These are phyloP conservation scores for Tridacna crocea DNA, from an alignment of 2,888 invertebrate species.

Conservation along the genomic window DNA sequence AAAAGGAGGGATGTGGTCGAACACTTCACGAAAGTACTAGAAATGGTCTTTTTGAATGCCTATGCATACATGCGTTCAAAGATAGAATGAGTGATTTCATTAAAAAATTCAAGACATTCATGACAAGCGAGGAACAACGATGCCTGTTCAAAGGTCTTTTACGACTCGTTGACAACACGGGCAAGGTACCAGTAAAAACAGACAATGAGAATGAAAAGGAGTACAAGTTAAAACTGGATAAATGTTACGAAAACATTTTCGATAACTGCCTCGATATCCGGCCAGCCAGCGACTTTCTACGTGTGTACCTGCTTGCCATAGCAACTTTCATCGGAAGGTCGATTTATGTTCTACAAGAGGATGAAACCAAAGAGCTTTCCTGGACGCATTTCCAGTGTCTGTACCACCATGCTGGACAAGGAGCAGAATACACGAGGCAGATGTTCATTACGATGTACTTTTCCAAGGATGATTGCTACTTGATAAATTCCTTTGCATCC, in stretches of 20 bases:
- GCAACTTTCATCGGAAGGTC: not conserved
- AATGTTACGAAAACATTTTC: not conserved
- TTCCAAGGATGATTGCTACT: not conserved
- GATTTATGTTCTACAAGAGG: slow-evolving; percentile 5
- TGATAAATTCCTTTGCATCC: not conserved
- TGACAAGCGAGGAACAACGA: not conserved
- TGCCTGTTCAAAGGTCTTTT: slow-evolving; percentile 7
- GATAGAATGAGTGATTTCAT: not conserved
- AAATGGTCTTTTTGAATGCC: not conserved
- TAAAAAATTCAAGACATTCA: not conserved
- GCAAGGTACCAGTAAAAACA: not conserved
- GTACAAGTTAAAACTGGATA: not conserved
- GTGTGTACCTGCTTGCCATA: slow-evolving; percentile 7
- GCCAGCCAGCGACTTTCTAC: slow-evolving; percentile 7
- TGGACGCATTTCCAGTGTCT: slow-evolving; percentile 1
- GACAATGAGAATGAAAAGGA: not conserved
- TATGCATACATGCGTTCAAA: not conserved
- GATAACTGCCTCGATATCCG: not conserved
- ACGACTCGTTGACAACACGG: slow-evolving; percentile 1
- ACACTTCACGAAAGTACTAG: not conserved
- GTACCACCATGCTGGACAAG: not conserved
- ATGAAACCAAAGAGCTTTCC: not conserved
- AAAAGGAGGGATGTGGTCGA: not conserved
- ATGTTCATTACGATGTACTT: not conserved
- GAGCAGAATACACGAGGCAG: not conserved